These are phyloP conservation scores for Aphelocoma californica DNA, from an alignment of 2,797 vertebrate genomes.

Conservation along the genomic window DNA sequence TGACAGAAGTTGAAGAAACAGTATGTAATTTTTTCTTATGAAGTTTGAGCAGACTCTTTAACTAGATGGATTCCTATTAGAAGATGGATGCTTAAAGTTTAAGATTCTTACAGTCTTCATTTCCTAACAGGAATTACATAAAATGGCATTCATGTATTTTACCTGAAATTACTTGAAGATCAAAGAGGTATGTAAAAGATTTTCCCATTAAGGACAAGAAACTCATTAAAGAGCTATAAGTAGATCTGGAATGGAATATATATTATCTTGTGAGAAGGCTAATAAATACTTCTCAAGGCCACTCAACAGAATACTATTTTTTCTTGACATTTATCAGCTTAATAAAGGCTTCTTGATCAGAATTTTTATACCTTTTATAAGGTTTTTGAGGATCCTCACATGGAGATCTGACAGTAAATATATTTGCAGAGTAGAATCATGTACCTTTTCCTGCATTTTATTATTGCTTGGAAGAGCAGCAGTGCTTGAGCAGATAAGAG, in stretches of 20 bases:
- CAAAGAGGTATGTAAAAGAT: not conserved
- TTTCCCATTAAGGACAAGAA: not conserved
- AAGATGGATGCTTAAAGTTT: not conserved
- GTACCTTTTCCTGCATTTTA: not conserved
- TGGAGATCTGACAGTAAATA: not conserved
- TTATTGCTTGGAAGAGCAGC: not conserved
- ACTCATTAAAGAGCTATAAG: not conserved
- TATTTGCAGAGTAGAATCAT: not conserved
- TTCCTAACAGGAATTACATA: not conserved
- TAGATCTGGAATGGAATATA: not conserved
- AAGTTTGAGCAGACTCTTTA: not conserved
- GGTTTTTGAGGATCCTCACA: not conserved
- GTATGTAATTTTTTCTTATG: not conserved
- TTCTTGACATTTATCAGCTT: not conserved
- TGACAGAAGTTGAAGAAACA: not conserved
- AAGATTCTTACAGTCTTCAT: not conserved
- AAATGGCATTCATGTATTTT: not conserved
- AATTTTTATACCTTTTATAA: not conserved
- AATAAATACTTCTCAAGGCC: not conserved
- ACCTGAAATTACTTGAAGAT: slow-evolving; percentile 31
- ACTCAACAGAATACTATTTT: not conserved
- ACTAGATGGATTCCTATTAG: not conserved
- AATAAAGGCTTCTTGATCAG: not conserved
- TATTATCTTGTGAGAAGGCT: not conserved
- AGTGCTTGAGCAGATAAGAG: not conserved